Percentiles rank a stretch among this genome's conserved stretches.
Evolutionary conservation across 2,888 invertebrate species (phyloP).

Genomic region (Meiosimyza decipiens): DNA sequence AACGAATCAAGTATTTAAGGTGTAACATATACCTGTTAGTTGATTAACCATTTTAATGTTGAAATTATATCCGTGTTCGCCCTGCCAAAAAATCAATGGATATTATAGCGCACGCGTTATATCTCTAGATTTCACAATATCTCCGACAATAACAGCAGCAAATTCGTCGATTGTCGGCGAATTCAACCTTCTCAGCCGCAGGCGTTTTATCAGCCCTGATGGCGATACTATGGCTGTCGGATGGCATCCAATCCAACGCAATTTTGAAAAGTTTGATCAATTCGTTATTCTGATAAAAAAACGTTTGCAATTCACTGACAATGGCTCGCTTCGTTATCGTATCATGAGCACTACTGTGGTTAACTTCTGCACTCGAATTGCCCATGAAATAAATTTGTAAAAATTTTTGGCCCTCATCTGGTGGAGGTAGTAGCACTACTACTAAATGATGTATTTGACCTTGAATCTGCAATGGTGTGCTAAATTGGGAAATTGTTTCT

Average conservation of each 20-base stretch:
- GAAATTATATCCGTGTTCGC: slow-evolving; percentile 38
- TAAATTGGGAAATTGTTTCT: slow-evolving; percentile 18
- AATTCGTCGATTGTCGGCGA: slow-evolving; percentile 35
- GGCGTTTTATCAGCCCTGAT: slow-evolving; percentile 38
- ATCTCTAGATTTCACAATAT: slow-evolving; percentile 27
- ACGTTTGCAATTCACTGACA: not conserved
- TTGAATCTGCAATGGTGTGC: slow-evolving; percentile 24
- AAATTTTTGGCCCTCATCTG: slow-evolving; percentile 27
- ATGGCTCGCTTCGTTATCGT: not conserved
- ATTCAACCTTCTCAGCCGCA: slow-evolving; percentile 34
- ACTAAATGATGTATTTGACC: slow-evolving; percentile 30
- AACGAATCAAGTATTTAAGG: no score
- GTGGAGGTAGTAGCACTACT: slow-evolving; percentile 22
- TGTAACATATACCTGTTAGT: not conserved
- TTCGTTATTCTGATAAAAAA: not conserved
- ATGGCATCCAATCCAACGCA: no score
- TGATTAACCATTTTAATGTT: slow-evolving; percentile 23
- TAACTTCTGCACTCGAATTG: not conserved
- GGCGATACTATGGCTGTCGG: no score
- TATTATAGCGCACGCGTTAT: slow-evolving; percentile 40
- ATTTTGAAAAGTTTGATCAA: no score
- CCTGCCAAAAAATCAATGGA: slow-evolving; percentile 36
- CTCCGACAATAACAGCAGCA: slow-evolving; percentile 35
- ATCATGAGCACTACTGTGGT: no score
- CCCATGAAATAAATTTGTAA: slow-evolving; percentile 31